Base-by-base conservation (phyloP, 2,888 invertebrate species). In the Poecilus cupreus region DNA sequence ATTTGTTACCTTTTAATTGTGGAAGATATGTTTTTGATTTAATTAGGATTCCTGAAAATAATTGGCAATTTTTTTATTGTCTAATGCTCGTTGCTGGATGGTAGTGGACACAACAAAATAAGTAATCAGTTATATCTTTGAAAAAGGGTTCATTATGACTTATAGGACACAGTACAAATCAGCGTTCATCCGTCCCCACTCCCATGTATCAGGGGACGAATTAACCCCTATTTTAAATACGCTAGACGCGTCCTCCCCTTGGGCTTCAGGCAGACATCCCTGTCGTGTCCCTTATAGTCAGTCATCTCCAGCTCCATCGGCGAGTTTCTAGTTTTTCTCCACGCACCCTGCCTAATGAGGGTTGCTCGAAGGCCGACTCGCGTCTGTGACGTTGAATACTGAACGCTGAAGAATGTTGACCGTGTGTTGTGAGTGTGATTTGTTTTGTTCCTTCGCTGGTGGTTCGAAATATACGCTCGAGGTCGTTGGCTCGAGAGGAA, bases 211-310 rank as follows among this genome's bases (percentile, higher is more conserved):
- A 49, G 49, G 46, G 49, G 49, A 49, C n/a, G 16, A 49, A 5
- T 49, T 49, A 49, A 49, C 49, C 49, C 49, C 16, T 11, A n/a
- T 49, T 49, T 49, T 49, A 49, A 49, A 49, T 49, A 49, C 49
- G 16, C 1, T 3, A 32, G 32, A 32, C 32, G 5, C 5, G 32
- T 32, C 32, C 32, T 32, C 32, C 8, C 5, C 32, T 32, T 6
- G 51, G 51, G 51, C 18, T 18, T 18, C 16, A 46, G 3, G 3
- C 46, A 10, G 6, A 43, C n/a, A n/a, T n/a, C n/a, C n/a, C n/a
- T n/a, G n/a, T n/a, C n/a, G n/a, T n/a, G n/a, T n/a, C n/a, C 10
- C 43, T n/a, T 8, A 16, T 16, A 49, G 49, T 49, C 49, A 51
- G 51, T 51, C 18, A 51, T 51, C 51, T 51, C 18, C 51, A 13